These are phyloP conservation scores for Zaprionus capensis DNA, from an alignment of 1,140 invertebrate genomes.

Conservation along the genomic window DNA sequence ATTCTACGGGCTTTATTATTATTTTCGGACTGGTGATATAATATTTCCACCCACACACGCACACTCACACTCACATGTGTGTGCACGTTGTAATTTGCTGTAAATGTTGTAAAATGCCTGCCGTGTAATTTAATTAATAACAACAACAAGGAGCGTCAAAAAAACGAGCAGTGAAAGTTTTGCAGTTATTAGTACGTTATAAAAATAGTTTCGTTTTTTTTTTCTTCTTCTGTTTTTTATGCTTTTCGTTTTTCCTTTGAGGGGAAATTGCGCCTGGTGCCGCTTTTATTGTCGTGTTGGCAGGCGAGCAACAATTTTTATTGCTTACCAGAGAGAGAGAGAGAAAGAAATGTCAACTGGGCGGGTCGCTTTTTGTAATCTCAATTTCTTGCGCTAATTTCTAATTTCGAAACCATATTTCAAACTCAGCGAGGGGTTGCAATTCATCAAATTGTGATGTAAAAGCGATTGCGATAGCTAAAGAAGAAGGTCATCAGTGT, in stretches of 20 bases:
- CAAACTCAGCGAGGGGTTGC: conserved; percentile 15
- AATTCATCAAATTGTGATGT: conserved; percentile 38
- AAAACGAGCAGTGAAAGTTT: conserved; percentile 80
- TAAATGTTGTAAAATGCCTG: conserved; percentile 83
- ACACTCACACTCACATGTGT: conserved; percentile 25
- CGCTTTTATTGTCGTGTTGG: conserved; percentile 71
- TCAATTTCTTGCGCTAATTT: conserved; percentile 24
- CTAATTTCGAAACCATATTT: conserved; percentile 46
- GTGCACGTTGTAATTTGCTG: conserved; percentile 74
- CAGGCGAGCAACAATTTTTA: conserved; percentile 41
- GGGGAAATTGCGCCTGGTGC: conserved; percentile 35
- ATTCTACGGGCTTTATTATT: conserved; percentile 44
- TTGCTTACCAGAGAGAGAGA: conserved; percentile 26
- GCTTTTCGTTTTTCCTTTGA: background rate
- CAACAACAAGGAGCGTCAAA: conserved; percentile 50
- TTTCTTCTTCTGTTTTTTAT: background rate
- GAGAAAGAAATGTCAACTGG: conserved; percentile 59
- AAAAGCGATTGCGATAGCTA: conserved; percentile 8
- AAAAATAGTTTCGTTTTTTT: conserved; percentile 61
- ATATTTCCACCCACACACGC: conserved; percentile 40
- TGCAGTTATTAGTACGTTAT: conserved; percentile 81
- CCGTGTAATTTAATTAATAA: conserved; percentile 82
- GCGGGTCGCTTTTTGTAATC: conserved; percentile 33
- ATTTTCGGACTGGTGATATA: conserved; percentile 73
- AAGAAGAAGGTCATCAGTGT: background rate